These are phyloP conservation scores for Scomber scombrus DNA, from an alignment of 2,113 vertebrate genomes.

Conservation along the genomic window DNA sequence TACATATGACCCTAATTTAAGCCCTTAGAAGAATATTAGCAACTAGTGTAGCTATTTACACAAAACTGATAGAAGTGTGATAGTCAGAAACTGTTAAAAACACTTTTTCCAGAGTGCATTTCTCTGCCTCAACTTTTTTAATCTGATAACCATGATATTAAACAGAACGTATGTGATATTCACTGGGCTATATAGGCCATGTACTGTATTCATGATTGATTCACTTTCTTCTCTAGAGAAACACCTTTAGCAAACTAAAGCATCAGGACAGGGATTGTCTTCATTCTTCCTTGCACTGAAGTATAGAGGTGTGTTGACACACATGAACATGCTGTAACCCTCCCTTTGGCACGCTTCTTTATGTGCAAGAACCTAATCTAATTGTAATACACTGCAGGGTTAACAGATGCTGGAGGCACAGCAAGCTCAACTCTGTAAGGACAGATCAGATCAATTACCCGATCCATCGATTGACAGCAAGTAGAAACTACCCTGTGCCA, in stretches of 20 bases:
- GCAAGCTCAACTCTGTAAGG: constrained; percentile 48
- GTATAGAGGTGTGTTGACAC: constrained; percentile 36
- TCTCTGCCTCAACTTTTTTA: not conserved
- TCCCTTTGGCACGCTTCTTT: constrained; percentile 30
- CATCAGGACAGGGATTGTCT: not conserved
- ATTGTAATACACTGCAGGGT: constrained; percentile 71
- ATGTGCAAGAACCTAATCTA: constrained; percentile 53
- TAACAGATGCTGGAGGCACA: constrained; percentile 67
- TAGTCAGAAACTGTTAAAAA: not conserved
- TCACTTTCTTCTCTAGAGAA: not conserved
- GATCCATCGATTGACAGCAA: constrained; percentile 58
- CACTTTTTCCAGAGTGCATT: not conserved
- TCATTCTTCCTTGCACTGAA: not conserved
- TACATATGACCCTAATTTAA: too few species aligned
- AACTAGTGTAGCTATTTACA: not conserved
- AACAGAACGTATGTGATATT: not conserved
- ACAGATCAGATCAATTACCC: constrained; percentile 73
- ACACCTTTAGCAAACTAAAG: not conserved
- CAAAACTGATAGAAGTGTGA: not conserved
- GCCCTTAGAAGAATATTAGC: not conserved
- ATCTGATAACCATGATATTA: not conserved
- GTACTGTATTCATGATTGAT: not conserved
- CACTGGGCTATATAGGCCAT: not conserved
- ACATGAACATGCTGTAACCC: constrained; percentile 27
- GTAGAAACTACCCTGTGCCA: constrained; percentile 43